Base-by-base conservation (phyloP, 2,797 vertebrate species). In the Pangasius sanitwongsei region DNA sequence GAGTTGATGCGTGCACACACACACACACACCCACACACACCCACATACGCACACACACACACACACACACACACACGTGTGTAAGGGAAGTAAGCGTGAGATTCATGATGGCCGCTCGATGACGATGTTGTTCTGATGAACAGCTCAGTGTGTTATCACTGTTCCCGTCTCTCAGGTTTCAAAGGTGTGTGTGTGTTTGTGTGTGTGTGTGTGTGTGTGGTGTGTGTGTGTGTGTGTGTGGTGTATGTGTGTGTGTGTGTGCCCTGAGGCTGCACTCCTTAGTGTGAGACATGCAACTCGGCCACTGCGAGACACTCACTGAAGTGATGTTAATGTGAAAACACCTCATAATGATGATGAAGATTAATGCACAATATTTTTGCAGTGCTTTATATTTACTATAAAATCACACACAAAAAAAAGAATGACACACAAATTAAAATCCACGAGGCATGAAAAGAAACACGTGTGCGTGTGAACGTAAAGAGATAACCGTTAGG, bases 151-250 rank as follows among this genome's bases (percentile, higher is more conserved):
- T 83, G 57, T 81, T 81, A 31, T 83, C 37, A 23, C 37, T 37
- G 61, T 65, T 41, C 12, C 83, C 57, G 20, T 61, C 34, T 55
- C 75, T 90, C 25, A 53, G 85, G 85, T 86, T 91, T 87, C 80
- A 48, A 3, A n/a, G 11, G 59, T 80, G 28, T 50, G 55, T 75
- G 69, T 75, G 53, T 75, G 41, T 87, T 74, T 80, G 48, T 82
- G 77, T 20, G 25, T 82, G 78, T 37, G 61, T 18, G 74, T 63
- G 20, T 81, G 86, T 65, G 86, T 55, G 44, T 55, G 57, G 20
- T 81, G 86, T 50, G 86, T 55, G 44, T 55, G 57, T 53, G 28
- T n/a, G 41, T 18, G 6, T 41, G 86, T 55, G 44, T 55, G 57
- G 6, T 41, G 70, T n/a, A 28, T 55, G 13, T 37, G 78, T 82